phyloP scores from a whole-genome alignment of 1,140 invertebrate species.

The Drosophila kurseongensis region DNA sequence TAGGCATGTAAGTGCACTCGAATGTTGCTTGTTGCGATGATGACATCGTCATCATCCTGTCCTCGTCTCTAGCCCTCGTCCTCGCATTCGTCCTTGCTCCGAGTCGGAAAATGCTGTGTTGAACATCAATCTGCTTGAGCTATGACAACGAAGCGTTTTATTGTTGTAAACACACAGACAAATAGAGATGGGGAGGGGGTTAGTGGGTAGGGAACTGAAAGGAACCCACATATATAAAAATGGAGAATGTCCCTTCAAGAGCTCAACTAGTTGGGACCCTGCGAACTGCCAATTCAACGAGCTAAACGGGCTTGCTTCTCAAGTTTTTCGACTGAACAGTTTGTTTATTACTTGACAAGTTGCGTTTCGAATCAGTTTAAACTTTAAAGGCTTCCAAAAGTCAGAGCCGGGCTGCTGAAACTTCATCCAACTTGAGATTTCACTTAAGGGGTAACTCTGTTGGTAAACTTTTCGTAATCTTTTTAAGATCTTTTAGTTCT shows the following conservation, averaged over 20 bases:
- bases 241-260: slow-evolving; percentile 24
- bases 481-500: slow-evolving; percentile 11
- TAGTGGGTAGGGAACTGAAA: not conserved
- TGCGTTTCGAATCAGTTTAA: slow-evolving; percentile 33
- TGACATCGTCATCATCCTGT: slow-evolving; percentile 46
- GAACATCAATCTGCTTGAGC: slow-evolving; percentile 77
- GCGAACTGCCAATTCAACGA: slow-evolving; percentile 38
- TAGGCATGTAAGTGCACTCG: slow-evolving; percentile 63
- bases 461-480: slow-evolving; percentile 31
- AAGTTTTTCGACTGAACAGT: slow-evolving; percentile 46
- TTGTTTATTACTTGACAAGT: slow-evolving; percentile 47
- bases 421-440: slow-evolving; percentile 16
- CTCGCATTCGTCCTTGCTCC: slow-evolving; percentile 10
- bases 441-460: slow-evolving; percentile 3
- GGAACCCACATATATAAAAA: slow-evolving; percentile 10
- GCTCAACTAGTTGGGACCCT: slow-evolving; percentile 27
- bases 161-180: slow-evolving; percentile 65
- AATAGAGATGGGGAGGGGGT: not conserved
- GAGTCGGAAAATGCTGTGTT: slow-evolving; percentile 46
- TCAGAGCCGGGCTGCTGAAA: not conserved
- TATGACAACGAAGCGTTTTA: slow-evolving; percentile 80
- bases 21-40: slow-evolving; percentile 60
- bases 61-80: not conserved
- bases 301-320: slow-evolving; percentile 40
- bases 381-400: slow-evolving; percentile 10